Percentiles rank a stretch among this genome's conserved stretches.
Evolutionary conservation across 2,888 invertebrate species (phyloP).

Genomic region (Stenodema calcarata): DNA sequence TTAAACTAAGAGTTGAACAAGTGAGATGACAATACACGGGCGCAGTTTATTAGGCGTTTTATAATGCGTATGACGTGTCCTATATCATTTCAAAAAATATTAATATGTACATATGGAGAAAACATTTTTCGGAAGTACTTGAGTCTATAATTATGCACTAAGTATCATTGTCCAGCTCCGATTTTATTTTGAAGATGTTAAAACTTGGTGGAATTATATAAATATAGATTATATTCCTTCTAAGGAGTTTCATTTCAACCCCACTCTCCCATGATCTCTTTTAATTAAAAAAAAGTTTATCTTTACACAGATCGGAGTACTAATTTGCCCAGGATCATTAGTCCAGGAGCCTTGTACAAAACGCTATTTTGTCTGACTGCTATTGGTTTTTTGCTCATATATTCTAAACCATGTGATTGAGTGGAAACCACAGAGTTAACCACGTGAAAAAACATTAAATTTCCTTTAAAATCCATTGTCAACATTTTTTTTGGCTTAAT

Average conservation of each 20-base stretch:
- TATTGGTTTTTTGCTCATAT: no score
- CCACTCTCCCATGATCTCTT: no score
- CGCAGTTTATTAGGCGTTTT: not conserved
- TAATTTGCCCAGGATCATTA: no score
- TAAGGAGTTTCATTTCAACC: not conserved
- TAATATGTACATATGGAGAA: not conserved
- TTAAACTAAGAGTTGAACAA: not conserved
- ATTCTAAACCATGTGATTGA: no score
- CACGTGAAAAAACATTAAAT: no score
- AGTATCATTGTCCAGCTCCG: slow-evolving; percentile 17
- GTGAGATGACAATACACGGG: slow-evolving; percentile 31
- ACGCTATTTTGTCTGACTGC: no score
- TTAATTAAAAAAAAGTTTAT: no score
- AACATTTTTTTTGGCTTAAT: no score
- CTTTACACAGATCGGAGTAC: no score
- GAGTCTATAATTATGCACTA: not conserved
- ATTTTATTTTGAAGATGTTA: slow-evolving; percentile 23
- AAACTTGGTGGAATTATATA: not conserved
- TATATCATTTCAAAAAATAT: not conserved
- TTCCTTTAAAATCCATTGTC: no score
- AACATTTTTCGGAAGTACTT: not conserved
- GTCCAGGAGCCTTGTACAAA: no score
- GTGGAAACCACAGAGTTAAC: no score
- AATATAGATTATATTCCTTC: slow-evolving; percentile 32
- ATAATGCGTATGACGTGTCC: not conserved